Base-by-base conservation (phyloP, 2,888 invertebrate genomes). In the Micropterix aruncella region DNA sequence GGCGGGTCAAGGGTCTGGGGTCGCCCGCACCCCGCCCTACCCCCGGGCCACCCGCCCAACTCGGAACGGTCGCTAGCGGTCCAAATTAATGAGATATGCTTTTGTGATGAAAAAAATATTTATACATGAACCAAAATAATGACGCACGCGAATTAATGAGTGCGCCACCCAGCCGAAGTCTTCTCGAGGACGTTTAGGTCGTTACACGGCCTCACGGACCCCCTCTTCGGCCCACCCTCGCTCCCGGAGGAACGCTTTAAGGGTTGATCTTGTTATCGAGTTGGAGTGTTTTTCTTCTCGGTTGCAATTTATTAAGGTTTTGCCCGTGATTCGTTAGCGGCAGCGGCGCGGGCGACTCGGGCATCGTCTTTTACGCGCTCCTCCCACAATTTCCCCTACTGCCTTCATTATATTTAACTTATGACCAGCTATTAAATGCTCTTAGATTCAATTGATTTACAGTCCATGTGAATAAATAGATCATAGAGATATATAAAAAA, bases 51-150 rank as follows among this genome's bases (percentile, higher is more conserved):
- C 63, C 62, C 56, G 50, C 61, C 63, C 66, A 65, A 65, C 65
- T 67, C 66, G 64, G 62, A 51, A 50, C 48, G 49, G 52, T 55
- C 49, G 51, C 70, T 70, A 67, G 69, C 66, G 60, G 67, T 63
- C 69, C 70, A 70, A 71, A 71, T 71, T 71, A 71, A 71, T 70
- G 71, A 71, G 71, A 64, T 63, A 69, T 69, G 70, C 67, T 68
- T 70, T 70, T 71, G 70, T 70, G 69, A 70, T 71, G 70, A 70
- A 70, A 69, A 70, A 68, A 70, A 69, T 70, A 27, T 27, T 27
- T 27, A 27, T 27, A 27, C 27, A 27, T 27, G 27, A 27, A 27
- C 27, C 27, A 70, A 70, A 70, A 70, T 70, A 67, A 66, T 62
- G 65, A 69, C 65, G 70, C 70, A 70, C 69, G 69, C 67, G 48